Conservation (phyloP, 2,797 vertebrate genomes). For the Siniperca obscura region DNA sequence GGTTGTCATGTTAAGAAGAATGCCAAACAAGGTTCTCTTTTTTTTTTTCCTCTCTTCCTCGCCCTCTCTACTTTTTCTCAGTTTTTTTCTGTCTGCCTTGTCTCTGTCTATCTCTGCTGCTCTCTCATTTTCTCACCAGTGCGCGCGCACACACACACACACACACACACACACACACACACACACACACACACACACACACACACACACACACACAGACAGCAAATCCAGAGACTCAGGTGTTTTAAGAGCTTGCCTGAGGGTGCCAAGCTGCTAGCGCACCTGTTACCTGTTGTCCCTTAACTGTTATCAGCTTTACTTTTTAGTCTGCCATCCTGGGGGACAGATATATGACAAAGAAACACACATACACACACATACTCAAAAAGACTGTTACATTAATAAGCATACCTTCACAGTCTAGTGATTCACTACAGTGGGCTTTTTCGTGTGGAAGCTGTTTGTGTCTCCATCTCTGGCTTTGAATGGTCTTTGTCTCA, state of each 20-base stretch:
- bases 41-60: background rate
- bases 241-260: conserved; percentile 37
- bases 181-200: conserved; percentile 20
- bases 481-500: conserved; percentile 54
- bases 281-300: conserved; percentile 61
- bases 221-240: conserved; percentile 26
- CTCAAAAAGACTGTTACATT: conserved; percentile 37
- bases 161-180: conserved; percentile 15
- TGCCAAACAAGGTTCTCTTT: conserved; percentile 50
- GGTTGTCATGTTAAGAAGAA: conserved; percentile 37
- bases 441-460: conserved; percentile 47
- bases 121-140: conserved; percentile 15
- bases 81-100: conserved; percentile 18
- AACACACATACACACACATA: conserved; percentile 2
- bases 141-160: conserved; percentile 5
- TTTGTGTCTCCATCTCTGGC: conserved; percentile 61
- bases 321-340: conserved; percentile 6
- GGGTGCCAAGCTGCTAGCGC: conserved; percentile 35
- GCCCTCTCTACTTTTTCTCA: conserved; percentile 25
- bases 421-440: conserved; percentile 62
- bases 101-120: conserved; percentile 4
- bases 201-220: conserved; percentile 12
- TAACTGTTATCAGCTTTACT: conserved; percentile 17
- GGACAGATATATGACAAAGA: conserved; percentile 33
- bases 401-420: conserved; percentile 75